Percentiles rank a stretch among this genome's conserved stretches.
phyloP scores from a whole-genome alignment of 2,888 invertebrate species.

The Xanthia icteritia region DNA sequence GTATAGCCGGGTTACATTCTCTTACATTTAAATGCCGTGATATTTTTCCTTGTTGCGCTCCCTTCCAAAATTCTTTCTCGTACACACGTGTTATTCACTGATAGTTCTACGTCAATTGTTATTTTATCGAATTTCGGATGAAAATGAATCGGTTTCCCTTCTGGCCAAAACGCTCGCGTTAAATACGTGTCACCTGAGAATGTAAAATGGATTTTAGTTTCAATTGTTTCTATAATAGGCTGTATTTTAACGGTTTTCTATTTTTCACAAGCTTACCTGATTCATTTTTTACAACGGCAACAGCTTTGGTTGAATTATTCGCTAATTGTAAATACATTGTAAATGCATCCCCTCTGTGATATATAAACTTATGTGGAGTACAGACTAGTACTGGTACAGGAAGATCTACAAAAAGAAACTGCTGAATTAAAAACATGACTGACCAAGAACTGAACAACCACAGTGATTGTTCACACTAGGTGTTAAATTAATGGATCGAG shows the following conservation, averaged over 20 bases:
- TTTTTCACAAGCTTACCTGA: neutral
- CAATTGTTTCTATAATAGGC: neutral
- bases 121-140: neutral
- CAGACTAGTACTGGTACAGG: neutral
- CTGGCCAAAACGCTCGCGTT: neutral
- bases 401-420: neutral
- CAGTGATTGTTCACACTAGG: neutral
- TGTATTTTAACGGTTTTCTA: neutral
- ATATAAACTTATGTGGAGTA: neutral
- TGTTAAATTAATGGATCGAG: too few relatives aligned
- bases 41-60: neutral
- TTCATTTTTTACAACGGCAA: neutral
- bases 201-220: neutral
- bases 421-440: neutral
- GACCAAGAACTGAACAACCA: neutral
- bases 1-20: neutral
- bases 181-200: neutral
- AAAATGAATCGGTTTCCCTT: neutral
- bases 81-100: neutral
- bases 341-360: neutral
- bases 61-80: slow-evolving; percentile 3
- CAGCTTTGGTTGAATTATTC: neutral
- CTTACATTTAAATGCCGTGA: neutral
- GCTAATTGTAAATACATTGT: neutral
- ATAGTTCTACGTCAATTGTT: slow-evolving; percentile 3